Base-by-base conservation (phyloP, 2,888 invertebrate species). In the Ditula angustiorana region DNA sequence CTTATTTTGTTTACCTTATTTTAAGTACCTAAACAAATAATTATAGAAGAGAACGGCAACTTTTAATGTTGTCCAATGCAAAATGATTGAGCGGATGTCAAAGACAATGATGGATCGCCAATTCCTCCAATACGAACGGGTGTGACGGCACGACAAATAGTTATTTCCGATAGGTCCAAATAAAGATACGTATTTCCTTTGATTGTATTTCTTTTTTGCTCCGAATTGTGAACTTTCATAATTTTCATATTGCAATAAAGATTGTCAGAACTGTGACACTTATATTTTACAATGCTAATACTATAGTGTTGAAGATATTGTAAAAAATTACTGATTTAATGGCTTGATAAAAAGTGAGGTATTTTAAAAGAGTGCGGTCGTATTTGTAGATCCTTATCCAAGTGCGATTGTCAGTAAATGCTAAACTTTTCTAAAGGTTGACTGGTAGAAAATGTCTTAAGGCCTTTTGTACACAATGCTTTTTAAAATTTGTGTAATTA, bases 151-250 rank as follows among this genome's bases (percentile, higher is more conserved):
- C 41, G 19, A 19, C 41, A 61, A 50, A 50, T 28, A 61, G 23
- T 33, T 33, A 61, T 61, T 61, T 61, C 60, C 52, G 52, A 33
- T 44, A n/a, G 13, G 16, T 28, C 28, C n/a, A 41, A 26, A 26
- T 26, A 26, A 26, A 5, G 26, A 26, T n/a, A n/a, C n/a, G 26
- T 19, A 10, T 41, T 41, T 41, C 19, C 19, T 41, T 41, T 41
- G 41, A 41, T 19, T 41, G 41, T 41, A 19, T 16, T 2, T 41
- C n/a, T n/a, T 41, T 19, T 41, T 41, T 16, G 41, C 19, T 19
- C 2, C 13, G 16, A 19, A 41, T 19, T 3, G 19, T 3, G 2
- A 10, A 8, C 19, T n/a, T 41, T 11, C 19, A n/a, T 5, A 1
- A 13, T 3, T 19, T 41, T 19, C 2, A 10, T 10, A 8, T 10